Evolutionary conservation across 2,113 vertebrate species (phyloP).

Genomic region (Anseranas semipalmata): DNA sequence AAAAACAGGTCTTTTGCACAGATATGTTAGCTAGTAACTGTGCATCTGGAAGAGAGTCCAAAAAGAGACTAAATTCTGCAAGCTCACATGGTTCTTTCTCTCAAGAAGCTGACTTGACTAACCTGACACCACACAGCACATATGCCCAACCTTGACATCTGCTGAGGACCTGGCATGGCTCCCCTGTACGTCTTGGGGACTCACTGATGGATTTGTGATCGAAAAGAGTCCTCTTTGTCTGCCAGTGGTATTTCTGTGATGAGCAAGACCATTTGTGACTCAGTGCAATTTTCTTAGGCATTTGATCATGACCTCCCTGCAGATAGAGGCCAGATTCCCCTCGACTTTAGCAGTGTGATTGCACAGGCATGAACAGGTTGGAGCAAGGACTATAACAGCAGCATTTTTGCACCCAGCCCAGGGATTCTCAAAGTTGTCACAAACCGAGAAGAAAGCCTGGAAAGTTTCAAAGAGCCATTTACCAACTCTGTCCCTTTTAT

Average conservation of each 20-base stretch:
- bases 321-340: background rate
- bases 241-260: background rate
- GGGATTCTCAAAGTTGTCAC: background rate
- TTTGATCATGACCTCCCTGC: background rate
- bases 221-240: background rate
- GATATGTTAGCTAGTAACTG: background rate
- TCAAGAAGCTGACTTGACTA: background rate
- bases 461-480: slow-evolving; percentile 2
- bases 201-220: background rate
- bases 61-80: background rate
- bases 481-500: background rate
- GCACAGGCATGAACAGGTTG: background rate
- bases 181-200: background rate
- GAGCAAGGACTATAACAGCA: background rate
- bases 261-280: background rate
- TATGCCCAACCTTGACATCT: background rate
- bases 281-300: background rate
- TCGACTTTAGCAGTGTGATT: background rate
- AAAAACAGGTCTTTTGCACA: background rate
- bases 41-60: background rate
- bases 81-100: background rate
- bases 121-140: background rate
- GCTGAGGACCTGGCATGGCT: background rate
- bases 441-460: background rate
- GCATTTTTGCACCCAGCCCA: background rate